Evolutionary conservation across 2,888 invertebrate genomes (phyloP).

Genomic region (Corbicula japonica): DNA sequence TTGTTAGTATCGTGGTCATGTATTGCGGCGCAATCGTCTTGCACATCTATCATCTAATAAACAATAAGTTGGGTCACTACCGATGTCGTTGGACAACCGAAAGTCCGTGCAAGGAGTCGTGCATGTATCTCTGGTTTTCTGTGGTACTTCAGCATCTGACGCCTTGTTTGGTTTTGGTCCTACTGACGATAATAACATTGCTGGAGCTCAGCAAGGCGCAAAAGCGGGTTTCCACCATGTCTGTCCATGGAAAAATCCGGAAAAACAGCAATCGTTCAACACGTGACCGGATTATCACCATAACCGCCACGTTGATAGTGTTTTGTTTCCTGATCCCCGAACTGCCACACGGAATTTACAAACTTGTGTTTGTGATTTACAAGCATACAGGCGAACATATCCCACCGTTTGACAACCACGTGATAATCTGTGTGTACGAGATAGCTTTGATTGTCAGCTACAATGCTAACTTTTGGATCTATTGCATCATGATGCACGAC

Average conservation of each 20-base stretch:
- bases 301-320: constrained; percentile 50
- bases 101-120: constrained; percentile 43
- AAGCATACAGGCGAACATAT: constrained; percentile 5
- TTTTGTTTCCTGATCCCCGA: constrained; percentile 57
- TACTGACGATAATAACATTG: constrained; percentile 45
- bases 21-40: constrained; percentile 55
- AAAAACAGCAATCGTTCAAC: constrained; percentile 24
- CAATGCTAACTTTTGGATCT: constrained; percentile 61
- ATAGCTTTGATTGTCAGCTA: constrained; percentile 46
- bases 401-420: constrained; percentile 7
- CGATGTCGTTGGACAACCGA: constrained; percentile 53
- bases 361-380: constrained; percentile 23
- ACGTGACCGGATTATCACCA: constrained; percentile 56
- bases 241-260: too few relatives aligned
- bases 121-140: constrained; percentile 60
- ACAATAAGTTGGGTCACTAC: constrained; percentile 25
- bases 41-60: constrained; percentile 56
- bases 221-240: constrained; percentile 35
- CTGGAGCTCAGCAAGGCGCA: constrained; percentile 37
- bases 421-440: constrained; percentile 46
- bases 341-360: constrained; percentile 54
- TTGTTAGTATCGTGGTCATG: constrained; percentile 51
- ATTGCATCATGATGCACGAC: constrained; percentile 62
- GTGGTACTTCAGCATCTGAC: constrained; percentile 43
- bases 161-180: constrained; percentile 42